Evolutionary conservation across 2,113 vertebrate genomes (phyloP).

Genomic region (Anolis sagrei): DNA sequence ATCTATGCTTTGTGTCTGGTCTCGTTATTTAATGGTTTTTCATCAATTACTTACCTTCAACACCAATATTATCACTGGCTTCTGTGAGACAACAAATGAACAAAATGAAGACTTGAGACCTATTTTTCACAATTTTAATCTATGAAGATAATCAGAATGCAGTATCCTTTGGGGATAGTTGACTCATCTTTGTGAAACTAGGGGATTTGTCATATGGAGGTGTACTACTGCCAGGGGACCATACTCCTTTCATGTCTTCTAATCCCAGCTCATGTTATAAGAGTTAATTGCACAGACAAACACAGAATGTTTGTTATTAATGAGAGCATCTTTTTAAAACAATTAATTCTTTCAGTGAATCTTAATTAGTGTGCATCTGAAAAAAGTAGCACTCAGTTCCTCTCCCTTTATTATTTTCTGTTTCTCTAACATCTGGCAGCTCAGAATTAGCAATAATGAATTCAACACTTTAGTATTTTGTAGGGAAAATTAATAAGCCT

Average conservation of each 20-base stretch:
- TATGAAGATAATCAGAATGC: neutral
- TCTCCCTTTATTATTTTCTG: neutral
- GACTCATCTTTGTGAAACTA: neutral
- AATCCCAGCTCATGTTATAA: conserved; percentile 9
- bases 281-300: conserved; percentile 8
- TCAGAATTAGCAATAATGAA: conserved; percentile 25
- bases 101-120: neutral
- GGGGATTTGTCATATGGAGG: conserved; percentile 2
- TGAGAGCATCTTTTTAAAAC: neutral
- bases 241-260: neutral
- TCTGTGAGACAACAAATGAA: neutral
- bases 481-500: conserved; percentile 2
- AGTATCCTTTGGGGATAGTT: neutral
- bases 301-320: neutral
- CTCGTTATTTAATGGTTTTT: too few species aligned
- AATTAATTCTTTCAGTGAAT: conserved; percentile 15
- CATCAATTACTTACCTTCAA: neutral
- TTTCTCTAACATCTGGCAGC: conserved; percentile 30
- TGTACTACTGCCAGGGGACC: neutral
- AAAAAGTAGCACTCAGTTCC: neutral
- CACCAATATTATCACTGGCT: neutral
- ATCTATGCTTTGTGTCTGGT: too few species aligned
- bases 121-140: neutral
- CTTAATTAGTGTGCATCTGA: neutral
- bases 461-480: conserved; percentile 24